Base-by-base conservation (phyloP, 2,888 invertebrate species). In the Pandemis corylana region DNA sequence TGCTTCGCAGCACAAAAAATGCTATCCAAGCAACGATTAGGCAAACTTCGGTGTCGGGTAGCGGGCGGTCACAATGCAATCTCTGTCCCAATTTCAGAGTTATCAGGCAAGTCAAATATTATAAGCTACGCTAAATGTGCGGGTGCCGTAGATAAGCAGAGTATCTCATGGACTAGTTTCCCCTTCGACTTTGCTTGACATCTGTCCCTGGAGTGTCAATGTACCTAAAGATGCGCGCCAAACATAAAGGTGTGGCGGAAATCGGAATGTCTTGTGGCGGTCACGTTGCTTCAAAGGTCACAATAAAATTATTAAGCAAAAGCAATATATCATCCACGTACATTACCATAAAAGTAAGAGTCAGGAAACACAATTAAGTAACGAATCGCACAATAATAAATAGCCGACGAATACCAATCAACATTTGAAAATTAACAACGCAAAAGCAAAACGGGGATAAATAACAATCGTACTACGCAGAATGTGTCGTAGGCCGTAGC, bases 31-130 rank as follows among this genome's bases (percentile, higher is more conserved):
- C 75, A 71, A 70, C 80, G 80, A 82, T 81, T 80, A 80, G 73
- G 79, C 76, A 75, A 79, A 78, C 78, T 76, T 77, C 68, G 76
- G 74, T 62, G 77, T 59, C 64, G 78, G 79, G 84, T 83, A 81
- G 84, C 82, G 81, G 82, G 80, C 83, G 79, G 77, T 77, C 79
- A 84, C 82, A 87, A 83, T 86, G 84, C 87, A 90, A 89, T 90
- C 89, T 87, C 82, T 90, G 91, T 81, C 89, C 91, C 84, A 91
- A 90, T 90, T 93, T 87, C 79, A 61, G 81, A 83, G 85, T 91
- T 92, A 92, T 92, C 91, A 89, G 84, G 75, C 76, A 87, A 88
- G 87, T 86, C 85, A 90, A 91, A 90, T 88, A 90, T 87, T 88
- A 90, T 87, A 83, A 83, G 83, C 84, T 81, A 86, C 84, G 83